Base-by-base conservation (phyloP, 1,140 invertebrate species). In the Leptinotarsa texana region DNA sequence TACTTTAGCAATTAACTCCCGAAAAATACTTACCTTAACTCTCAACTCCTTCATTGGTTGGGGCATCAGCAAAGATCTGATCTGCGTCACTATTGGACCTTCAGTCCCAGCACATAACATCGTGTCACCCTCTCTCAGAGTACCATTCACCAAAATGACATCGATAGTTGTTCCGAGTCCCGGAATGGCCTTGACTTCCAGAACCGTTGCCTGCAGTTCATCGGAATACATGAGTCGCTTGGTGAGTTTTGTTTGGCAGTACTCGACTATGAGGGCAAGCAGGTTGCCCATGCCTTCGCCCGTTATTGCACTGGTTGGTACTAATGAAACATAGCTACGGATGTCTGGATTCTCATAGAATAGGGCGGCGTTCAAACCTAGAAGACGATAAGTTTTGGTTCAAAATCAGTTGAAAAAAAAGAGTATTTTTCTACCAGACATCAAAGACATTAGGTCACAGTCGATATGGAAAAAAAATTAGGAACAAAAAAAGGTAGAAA, bases 101-200 rank as follows among this genome's bases (percentile, higher is more conserved):
- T 99, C 98, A 4, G 96, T 98, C 48, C 98, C 98, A 13, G 98
- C 97, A 49, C 99, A 86, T 33, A 99, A 91, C 85, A 99, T 93
- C 0, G 95, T 97, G 80, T 99, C 96, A 24, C 97, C 96, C 86
- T 98, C 97, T 63, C 89, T 89, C 33, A 99, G 86, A 18, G 90
- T 93, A 17, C 98, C 98, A 88, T 99, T 99, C 51, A 99, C 95
- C 69, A 99, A 89, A 86, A 99, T 99, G 48, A 97, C 95, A 89
- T 99, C 98, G 82, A 99, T 98, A 5, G 98, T 99, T 72, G 98
- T 99, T 27, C 98, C 98, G 74, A 99, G 88, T 65, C 98, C 98
- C 51, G 96, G 92, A 80, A 99, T 94, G 1, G 97, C 96, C 91
- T 99, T 99, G 27, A 99, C 98, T 90, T 99, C 98, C 81, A 99